These are phyloP conservation scores for Drosophila suboccidentalis DNA, from an alignment of 2,888 invertebrate genomes.

Conservation along the genomic window DNA sequence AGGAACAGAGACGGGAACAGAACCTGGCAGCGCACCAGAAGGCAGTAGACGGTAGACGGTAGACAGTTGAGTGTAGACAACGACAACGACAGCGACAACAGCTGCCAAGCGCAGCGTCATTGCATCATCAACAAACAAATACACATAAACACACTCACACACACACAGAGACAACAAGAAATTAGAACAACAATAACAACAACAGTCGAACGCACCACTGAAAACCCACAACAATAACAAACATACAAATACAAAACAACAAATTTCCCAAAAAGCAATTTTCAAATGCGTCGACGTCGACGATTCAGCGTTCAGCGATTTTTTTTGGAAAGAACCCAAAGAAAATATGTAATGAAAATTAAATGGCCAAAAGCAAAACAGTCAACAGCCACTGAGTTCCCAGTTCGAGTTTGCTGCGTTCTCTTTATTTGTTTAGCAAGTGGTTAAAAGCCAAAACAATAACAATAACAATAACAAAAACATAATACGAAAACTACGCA, in stretches of 20 bases:
- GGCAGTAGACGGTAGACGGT: constrained; percentile 25
- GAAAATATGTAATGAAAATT: constrained; percentile 50
- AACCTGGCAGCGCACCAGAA: constrained; percentile 22
- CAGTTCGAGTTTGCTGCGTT: constrained; percentile 21
- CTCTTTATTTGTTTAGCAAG: constrained; percentile 39
- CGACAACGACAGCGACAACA: constrained; percentile 76
- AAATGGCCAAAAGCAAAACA: constrained; percentile 48
- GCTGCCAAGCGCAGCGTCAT: constrained; percentile 85
- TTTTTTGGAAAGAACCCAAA: constrained; percentile 24
- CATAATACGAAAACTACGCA: constrained; percentile 44
- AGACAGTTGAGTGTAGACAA: constrained; percentile 6
- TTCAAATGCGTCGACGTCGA: constrained; percentile 43
- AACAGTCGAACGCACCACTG: constrained; percentile 65
- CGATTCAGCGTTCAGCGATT: constrained; percentile 18
- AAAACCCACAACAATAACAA: constrained; percentile 78
- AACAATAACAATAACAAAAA: constrained; percentile 37
- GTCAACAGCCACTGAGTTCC: background rate
- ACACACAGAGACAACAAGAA: constrained; percentile 36
- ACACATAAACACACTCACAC: constrained; percentile 15
- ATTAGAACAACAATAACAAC: constrained; percentile 62
- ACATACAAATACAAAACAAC: constrained; percentile 56
- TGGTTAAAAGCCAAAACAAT: constrained; percentile 53
- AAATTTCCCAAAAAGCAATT: constrained; percentile 74
- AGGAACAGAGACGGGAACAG: constrained; percentile 14
- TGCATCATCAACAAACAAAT: constrained; percentile 70